Base-by-base conservation (phyloP, 2,113 vertebrate genomes). In the Alaudala cheleensis region DNA sequence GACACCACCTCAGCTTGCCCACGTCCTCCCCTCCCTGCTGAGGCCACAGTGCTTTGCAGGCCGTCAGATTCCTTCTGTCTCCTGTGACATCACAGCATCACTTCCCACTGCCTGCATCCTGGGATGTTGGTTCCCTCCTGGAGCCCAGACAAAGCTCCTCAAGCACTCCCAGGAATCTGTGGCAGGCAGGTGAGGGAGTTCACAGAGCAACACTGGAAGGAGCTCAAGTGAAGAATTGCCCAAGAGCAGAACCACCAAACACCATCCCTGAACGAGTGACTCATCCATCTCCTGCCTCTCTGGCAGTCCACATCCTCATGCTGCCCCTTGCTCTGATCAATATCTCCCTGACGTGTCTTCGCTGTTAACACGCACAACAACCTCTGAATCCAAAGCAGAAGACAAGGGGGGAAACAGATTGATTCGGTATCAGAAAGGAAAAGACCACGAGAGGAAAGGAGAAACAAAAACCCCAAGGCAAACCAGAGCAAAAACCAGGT, bases 81-180 rank as follows among this genome's bases (percentile, higher is more conserved):
- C 57, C 31, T 7, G 54, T 12, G 61, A 42, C 50, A 58, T 22
- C 56, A 25, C 58, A 66, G 66, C 45, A 57, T 7, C 47, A 14
- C 65, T 50, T 69, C 47, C 90, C 71, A 28, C 10, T 20, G 40
- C 37, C 83, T 67, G 80, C n/a, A 21, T 13, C 56, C 58, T 0
- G 9, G 49, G 51, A 28, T 37, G 24, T 20, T 7, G 8, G 8
- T 5, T 69, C 71, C 50, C 19, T 31, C 53, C 60, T 49, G 81
- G 50, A 56, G 58, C 58, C 23, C 69, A 47, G 34, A 54, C 26
- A 65, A 31, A 70, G 76, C 56, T 22, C 47, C 31, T 25, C 19
- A 11, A 8, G 33, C 1, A 6, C 40, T 28, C 64, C 8, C 1
- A 5, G 44, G 8, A n/a, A 71, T 4, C 50, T 5, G 1, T 33